Percentiles rank a stretch among this genome's conserved stretches.
These are phyloP conservation scores for Pontoporia blainvillei DNA, from an alignment of 2,113 vertebrate species.

Conservation along the genomic window DNA sequence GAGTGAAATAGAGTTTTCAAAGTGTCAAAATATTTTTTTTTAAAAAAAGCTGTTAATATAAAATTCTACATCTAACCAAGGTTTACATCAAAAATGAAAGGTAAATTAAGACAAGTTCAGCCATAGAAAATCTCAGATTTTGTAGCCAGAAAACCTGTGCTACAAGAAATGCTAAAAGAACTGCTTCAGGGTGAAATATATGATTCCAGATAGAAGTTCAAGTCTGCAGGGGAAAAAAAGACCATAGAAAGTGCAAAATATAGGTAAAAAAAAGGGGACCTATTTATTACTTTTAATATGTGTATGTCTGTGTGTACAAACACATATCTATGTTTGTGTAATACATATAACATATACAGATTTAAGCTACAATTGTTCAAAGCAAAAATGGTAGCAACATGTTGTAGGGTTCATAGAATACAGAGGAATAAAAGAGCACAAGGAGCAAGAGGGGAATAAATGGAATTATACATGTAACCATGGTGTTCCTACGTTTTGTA, in stretches of 20 bases:
- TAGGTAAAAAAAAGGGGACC: not conserved
- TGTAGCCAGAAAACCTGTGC: not conserved
- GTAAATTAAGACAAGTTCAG: not conserved
- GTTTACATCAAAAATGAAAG: not conserved
- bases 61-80: not conserved
- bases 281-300: not conserved
- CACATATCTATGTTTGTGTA: not conserved
- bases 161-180: not conserved
- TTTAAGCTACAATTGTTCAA: not conserved
- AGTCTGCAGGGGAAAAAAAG: not conserved
- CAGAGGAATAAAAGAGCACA: not conserved
- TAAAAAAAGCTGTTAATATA: not conserved
- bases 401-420: not conserved
- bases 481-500: not conserved
- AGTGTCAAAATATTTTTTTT: not conserved
- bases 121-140: not conserved
- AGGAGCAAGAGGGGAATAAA: accelerated
- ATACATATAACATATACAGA: not conserved
- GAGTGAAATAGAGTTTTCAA: not conserved
- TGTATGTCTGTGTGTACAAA: not conserved
- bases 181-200: not conserved
- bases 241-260: not conserved
- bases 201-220: not conserved
- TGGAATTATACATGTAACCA: not conserved
- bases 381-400: not conserved